These are phyloP conservation scores for Cuculus canorus DNA, from an alignment of 2,797 vertebrate genomes.

Conservation along the genomic window DNA sequence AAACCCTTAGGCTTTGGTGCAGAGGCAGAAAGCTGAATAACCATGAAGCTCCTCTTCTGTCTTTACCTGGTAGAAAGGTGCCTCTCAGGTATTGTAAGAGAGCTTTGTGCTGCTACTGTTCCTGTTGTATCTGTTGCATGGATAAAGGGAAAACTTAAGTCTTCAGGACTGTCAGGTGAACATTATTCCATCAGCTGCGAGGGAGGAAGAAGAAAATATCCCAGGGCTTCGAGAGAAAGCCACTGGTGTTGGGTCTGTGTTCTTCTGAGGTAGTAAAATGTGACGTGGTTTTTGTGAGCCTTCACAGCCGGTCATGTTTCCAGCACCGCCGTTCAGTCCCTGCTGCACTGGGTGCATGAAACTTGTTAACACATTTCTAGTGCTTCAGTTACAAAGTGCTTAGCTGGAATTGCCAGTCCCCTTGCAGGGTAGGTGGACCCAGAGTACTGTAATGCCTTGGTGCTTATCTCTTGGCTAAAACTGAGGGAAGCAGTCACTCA, in stretches of 20 bases:
- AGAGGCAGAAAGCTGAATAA: conserved; percentile 23
- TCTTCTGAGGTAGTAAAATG: not conserved
- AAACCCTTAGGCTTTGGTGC: not conserved
- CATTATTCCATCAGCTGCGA: not conserved
- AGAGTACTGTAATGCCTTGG: not conserved
- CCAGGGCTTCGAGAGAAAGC: not conserved
- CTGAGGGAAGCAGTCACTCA: not conserved
- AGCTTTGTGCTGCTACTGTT: not conserved
- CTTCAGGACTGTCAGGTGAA: not conserved
- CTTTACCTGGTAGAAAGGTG: not conserved
- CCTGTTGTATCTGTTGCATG: not conserved
- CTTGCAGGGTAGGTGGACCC: not conserved
- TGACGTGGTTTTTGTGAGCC: not conserved
- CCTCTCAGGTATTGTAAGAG: not conserved
- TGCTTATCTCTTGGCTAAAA: not conserved
- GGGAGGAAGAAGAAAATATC: not conserved
- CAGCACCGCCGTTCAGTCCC: not conserved
- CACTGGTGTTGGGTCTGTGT: not conserved
- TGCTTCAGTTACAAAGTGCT: not conserved
- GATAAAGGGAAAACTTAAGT: not conserved
- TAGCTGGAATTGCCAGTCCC: not conserved
- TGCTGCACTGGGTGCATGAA: not conserved
- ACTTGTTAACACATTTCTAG: not conserved
- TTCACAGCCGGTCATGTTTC: not conserved
- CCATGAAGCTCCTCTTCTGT: not conserved